Evolutionary conservation across 2,888 invertebrate species (phyloP).

Genomic region (Fragum whitleyi): DNA sequence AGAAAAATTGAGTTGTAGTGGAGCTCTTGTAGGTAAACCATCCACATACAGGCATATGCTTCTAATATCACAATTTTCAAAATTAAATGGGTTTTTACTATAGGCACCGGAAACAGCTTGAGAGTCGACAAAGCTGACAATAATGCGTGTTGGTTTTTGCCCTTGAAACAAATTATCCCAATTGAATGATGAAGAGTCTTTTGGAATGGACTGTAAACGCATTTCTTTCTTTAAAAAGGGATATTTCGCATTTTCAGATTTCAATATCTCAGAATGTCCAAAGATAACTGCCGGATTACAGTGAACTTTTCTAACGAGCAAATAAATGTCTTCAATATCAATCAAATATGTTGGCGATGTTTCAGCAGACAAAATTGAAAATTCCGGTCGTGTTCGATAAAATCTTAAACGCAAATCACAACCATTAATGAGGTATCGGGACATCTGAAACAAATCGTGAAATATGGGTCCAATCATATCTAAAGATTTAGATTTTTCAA

Average conservation of each 20-base stretch:
- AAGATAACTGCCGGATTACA: slow-evolving; percentile 48
- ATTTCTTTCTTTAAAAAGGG: slow-evolving; percentile 30
- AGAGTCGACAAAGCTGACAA: slow-evolving; percentile 34
- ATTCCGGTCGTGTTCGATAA: slow-evolving; percentile 15
- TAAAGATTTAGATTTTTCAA: neutral
- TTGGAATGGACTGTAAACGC: slow-evolving; percentile 26
- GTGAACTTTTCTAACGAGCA: slow-evolving; percentile 36
- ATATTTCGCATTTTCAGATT: slow-evolving; percentile 25
- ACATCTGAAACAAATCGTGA: slow-evolving; percentile 30
- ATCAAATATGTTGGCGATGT: slow-evolving; percentile 18
- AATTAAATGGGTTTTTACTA: slow-evolving; percentile 40
- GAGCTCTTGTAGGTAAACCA: slow-evolving; percentile 30
- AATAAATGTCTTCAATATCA: slow-evolving; percentile 14
- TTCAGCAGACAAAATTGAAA: slow-evolving; percentile 22
- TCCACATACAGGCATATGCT: slow-evolving; percentile 32
- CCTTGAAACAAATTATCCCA: slow-evolving; percentile 51
- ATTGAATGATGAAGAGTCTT: slow-evolving; percentile 19
- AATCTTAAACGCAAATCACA: slow-evolving; percentile 27
- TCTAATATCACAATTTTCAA: slow-evolving; percentile 32
- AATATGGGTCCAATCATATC: slow-evolving; percentile 27
- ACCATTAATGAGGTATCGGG: slow-evolving; percentile 26
- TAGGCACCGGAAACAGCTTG: slow-evolving; percentile 39
- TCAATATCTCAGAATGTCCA: slow-evolving; percentile 40
- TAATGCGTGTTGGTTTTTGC: slow-evolving; percentile 21
- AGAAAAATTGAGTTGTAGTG: slow-evolving; percentile 38